These are phyloP conservation scores for human DNA, from an alignment of 2,113 vertebrate species.

Conservation along the genomic window GRCh38 chrX:45523501-45524000, in stretches of 20 bases:
- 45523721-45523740: neutral
- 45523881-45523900: neutral
- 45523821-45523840: slow-evolving; percentile 31
- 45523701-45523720: neutral
- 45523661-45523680: neutral
- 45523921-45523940: neutral
- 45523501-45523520: neutral
- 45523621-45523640: neutral
- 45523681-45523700: neutral
- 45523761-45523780: neutral
- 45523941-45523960: neutral
- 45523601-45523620: neutral
- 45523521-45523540: neutral
- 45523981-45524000: neutral
- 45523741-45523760: neutral
- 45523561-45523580: slow-evolving; percentile 35
- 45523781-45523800: neutral
- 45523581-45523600: neutral
- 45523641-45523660: neutral
- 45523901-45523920: neutral
- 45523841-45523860: neutral
- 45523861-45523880: neutral
- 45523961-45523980: neutral
- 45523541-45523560: slow-evolving; percentile 28
- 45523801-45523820: neutral